Base-by-base conservation (phyloP, 2,888 invertebrate genomes). In the Luffia ferchaultella region DNA sequence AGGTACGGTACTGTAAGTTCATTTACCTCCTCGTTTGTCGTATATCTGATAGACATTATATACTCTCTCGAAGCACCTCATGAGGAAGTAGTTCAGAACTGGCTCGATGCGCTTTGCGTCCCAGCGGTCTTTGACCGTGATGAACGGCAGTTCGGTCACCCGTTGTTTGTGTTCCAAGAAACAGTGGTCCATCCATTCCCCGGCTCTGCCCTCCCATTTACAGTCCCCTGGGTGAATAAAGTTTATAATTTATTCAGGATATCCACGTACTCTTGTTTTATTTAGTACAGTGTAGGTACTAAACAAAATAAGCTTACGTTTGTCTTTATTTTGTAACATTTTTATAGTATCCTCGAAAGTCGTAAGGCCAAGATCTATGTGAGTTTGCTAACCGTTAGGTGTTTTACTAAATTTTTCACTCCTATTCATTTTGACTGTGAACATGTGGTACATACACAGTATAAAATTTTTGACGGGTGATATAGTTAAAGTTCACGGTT, bases 171-270 rank as follows among this genome's bases (percentile, higher is more conserved):
- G 88, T 15, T 80, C 70, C 20, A 60, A 52, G 59, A 87, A 86
- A 59, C 88, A 82, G 60, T 88, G 88, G 56, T 87, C 85, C 73
- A 87, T 85, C 88, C 88, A 88, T 50, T 87, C 85, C 1, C 86
- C 85, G 54, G 88, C 88, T 19, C 80, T 71, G 1, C 88, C 88
- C 59, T 83, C 76, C 88, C 88, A 88, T 45, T 67, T 64, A 59
- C 88, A 88, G 20, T 84, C 80, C 50, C 87, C 84, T 79, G 60
- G 17, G n/a, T 16, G 18, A 17, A 42, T 30, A 30, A 20, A 55
- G 52, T 55, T 20, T 50, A 42, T 49, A 47, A 42, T 2, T 46
- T 43, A 18, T 18, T 47, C 43, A 51, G 40, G 5, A 15, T 17
- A 18, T 42, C 30, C 30, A 12, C 12, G 30, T 3, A 30, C 30